These are phyloP conservation scores for Meteorus colon DNA, from an alignment of 2,888 invertebrate genomes.

Conservation along the genomic window DNA sequence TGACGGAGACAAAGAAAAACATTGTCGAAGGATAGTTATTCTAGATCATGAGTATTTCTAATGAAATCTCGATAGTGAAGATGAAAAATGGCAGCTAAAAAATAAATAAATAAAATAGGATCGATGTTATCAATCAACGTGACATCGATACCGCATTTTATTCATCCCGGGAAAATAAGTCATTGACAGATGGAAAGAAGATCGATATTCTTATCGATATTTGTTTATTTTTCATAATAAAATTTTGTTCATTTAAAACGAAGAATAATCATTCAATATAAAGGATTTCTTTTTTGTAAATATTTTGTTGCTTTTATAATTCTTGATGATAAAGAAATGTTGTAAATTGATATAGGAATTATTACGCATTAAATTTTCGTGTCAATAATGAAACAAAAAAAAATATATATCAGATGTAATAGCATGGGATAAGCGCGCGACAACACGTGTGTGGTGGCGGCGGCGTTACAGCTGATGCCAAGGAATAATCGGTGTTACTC, in stretches of 20 bases:
- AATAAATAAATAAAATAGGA: conserved; percentile 27
- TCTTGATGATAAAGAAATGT: not conserved
- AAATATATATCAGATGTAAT: not conserved
- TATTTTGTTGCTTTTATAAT: not conserved
- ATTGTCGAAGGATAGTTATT: not conserved
- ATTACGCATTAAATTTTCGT: not conserved
- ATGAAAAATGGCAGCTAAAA: conserved; percentile 16
- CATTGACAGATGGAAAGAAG: conserved; percentile 50
- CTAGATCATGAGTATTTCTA: conserved; percentile 17
- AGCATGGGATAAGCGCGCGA: not conserved
- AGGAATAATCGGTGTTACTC: conserved; percentile 27
- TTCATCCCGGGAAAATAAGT: conserved; percentile 43
- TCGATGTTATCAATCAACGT: conserved; percentile 34
- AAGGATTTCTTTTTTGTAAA: not conserved
- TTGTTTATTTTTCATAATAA: not conserved
- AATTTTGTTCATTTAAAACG: not conserved
- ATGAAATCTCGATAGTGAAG: conserved; percentile 30
- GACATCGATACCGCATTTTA: conserved; percentile 29
- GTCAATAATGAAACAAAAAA: not conserved
- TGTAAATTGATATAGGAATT: not conserved
- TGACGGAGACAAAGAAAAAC: not conserved
- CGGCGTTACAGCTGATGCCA: conserved; percentile 29
- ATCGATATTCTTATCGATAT: conserved; percentile 31
- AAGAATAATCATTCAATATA: not conserved
- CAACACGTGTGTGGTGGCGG: conserved; percentile 7